Evolutionary conservation across 2,113 vertebrate genomes (phyloP), one percentile per base, ranked within the genome.

Genomic region (Rhea americana): DNA sequence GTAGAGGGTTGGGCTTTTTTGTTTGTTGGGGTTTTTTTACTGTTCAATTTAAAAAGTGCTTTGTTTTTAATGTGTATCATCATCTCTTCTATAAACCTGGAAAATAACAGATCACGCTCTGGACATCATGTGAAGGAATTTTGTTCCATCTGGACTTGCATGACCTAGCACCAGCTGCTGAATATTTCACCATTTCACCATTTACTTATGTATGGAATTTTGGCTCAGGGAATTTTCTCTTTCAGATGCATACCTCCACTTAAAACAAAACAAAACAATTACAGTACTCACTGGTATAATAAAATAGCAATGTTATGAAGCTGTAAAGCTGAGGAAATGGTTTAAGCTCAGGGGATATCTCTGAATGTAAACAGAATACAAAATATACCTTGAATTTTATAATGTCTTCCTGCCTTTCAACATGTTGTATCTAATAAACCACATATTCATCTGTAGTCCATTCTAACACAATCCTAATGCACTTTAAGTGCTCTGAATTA

Each of bases 81-180:
- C 14, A 63, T 53, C 35, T 43, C 75, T 83, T 65, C 88, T 75
- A 82, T 70, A 96, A 95, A 56, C 19, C 41, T 61, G 63, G 86
- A 95, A 96, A 94, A 96, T 66, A 91, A 87, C 81, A 58, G 74
- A 13, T 71, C 45, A 15, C 82, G 91, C 89, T 92, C 96, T 70
- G 92, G 87, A 94, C 89, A 91, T 79, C 78, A n/a, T 85, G 92
- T 96, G 87, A 95, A 76, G 45, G 66, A 93, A 93, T 63, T 95
- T n/a, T 96, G 86, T 73, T 93, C 94, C 92, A 93, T 93, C 89
- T 96, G 93, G 91, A 92, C 92, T 96, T 96, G 86, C 71, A 91
- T 92, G 94, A 94, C 87, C 95, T 73, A 96, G 92, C 92, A 95
- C 92, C 91, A 96, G 95, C 95, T 95, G 96, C 75, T 85, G 84